Percentiles rank a stretch among this genome's conserved stretches.
phyloP scores from a whole-genome alignment of 2,888 invertebrate species.

The Scaptomyza reducta region DNA sequence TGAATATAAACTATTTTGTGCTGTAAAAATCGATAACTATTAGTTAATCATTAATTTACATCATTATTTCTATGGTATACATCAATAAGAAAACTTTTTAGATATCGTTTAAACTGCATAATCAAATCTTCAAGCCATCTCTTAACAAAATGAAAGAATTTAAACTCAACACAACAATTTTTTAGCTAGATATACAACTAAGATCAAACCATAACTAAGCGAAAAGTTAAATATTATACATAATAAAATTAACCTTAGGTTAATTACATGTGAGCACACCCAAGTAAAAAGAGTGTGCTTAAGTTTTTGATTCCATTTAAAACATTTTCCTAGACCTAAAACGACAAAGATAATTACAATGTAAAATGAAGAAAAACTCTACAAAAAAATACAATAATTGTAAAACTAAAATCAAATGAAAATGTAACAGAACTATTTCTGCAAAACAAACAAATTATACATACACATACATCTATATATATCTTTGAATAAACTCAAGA shows the following conservation, averaged over 20 bases:
- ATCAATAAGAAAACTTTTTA: no score
- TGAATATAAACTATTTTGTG: conserved; percentile 1
- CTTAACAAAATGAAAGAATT: conserved; percentile 63
- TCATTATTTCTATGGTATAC: no score
- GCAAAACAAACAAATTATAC: conserved; percentile 63
- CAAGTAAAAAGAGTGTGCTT: conserved; percentile 38
- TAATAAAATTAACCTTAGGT: conserved; percentile 36
- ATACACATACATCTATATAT: conserved; percentile 56
- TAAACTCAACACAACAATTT: conserved; percentile 61
- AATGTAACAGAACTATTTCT: conserved; percentile 71
- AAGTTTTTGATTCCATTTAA: conserved; percentile 76
- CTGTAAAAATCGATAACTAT: conserved; percentile 4
- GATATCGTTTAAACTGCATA: conserved; percentile 8
- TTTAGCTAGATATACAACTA: conserved; percentile 74
- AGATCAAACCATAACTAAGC: conserved; percentile 14
- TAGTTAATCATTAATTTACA: background rate
- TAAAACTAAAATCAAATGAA: conserved; percentile 48
- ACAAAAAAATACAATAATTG: conserved; percentile 74
- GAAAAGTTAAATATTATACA: background rate
- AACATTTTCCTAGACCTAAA: conserved; percentile 65
- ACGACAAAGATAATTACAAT: conserved; percentile 33
- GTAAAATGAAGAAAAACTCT: conserved; percentile 42
- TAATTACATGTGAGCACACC: conserved; percentile 42
- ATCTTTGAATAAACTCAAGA: conserved; percentile 80
- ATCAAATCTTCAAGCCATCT: conserved; percentile 44